Conservation (phyloP, 2,797 vertebrate genomes). For the Remorina albescens region DNA sequence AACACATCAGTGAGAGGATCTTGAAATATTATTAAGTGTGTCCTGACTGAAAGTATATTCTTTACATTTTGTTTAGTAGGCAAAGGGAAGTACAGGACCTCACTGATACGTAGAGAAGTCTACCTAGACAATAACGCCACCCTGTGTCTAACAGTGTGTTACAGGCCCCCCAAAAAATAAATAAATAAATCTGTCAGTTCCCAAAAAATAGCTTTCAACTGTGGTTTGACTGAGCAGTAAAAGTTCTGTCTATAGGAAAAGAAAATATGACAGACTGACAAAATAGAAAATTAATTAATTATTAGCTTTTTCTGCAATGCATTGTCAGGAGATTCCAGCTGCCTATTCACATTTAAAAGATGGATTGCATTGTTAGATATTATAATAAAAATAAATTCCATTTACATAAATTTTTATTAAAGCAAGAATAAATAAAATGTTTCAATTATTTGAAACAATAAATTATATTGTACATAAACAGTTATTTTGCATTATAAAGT, state of each 20-base stretch:
- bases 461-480: background rate
- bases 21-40: conserved; percentile 1
- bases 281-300: background rate
- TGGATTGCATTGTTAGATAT: background rate
- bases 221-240: background rate
- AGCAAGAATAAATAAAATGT: conserved; percentile 46
- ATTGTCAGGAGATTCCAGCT: background rate
- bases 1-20: background rate
- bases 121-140: conserved; percentile 63
- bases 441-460: background rate
- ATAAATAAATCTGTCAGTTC: accelerated
- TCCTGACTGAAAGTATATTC: background rate
- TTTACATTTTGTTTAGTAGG: background rate
- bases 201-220: background rate
- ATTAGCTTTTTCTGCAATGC: background rate
- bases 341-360: conserved; percentile 3
- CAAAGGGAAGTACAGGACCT: background rate
- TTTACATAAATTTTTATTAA: background rate
- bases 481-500: background rate
- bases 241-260: background rate
- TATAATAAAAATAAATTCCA: conserved; percentile 5
- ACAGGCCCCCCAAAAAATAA: conserved; percentile 12
- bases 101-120: background rate
- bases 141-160: conserved; percentile 57
- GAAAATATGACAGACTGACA: background rate